Conservation (phyloP, 2,888 invertebrate genomes). For the Melinaea menophilus region DNA sequence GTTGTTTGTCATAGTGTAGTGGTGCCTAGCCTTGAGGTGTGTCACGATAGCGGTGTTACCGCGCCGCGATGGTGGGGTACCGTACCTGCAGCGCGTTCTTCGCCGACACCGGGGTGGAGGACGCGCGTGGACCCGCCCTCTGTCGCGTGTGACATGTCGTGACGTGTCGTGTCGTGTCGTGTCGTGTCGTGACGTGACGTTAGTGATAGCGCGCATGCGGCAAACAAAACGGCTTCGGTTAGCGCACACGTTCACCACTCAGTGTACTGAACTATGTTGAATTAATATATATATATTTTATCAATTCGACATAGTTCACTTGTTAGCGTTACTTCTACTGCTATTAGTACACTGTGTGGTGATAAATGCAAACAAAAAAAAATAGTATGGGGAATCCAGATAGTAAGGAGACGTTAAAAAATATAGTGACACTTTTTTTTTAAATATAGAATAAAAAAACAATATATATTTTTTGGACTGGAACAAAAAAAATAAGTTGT, state of each 20-base stretch:
- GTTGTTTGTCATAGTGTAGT: constrained; percentile 7
- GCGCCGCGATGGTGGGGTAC: constrained; percentile 72
- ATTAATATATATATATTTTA: constrained; percentile 6
- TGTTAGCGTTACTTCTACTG: constrained; percentile 12
- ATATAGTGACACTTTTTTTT: background rate
- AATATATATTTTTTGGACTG: too few species aligned
- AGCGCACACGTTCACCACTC: constrained; percentile 56
- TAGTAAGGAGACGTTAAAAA: too few species aligned
- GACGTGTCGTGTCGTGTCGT: constrained; percentile 46
- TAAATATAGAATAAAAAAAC: background rate
- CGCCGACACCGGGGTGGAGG: constrained; percentile 78
- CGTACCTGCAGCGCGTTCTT: constrained; percentile 83
- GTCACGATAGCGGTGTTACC: constrained; percentile 48
- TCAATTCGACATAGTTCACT: constrained; percentile 22
- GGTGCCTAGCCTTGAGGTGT: constrained; percentile 18
- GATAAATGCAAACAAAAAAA: constrained; percentile 12
- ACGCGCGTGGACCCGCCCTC: constrained; percentile 75
- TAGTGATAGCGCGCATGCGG: constrained; percentile 72
- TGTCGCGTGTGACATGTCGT: constrained; percentile 43
- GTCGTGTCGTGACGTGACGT: constrained; percentile 51
- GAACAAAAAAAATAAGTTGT: too few species aligned
- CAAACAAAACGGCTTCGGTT: constrained; percentile 74
- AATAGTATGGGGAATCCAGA: constrained; percentile 12
- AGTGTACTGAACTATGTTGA: constrained; percentile 20
- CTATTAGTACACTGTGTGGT: constrained; percentile 32